Conservation (phyloP, 2,888 invertebrate species). For the Hemithea aestivaria region DNA sequence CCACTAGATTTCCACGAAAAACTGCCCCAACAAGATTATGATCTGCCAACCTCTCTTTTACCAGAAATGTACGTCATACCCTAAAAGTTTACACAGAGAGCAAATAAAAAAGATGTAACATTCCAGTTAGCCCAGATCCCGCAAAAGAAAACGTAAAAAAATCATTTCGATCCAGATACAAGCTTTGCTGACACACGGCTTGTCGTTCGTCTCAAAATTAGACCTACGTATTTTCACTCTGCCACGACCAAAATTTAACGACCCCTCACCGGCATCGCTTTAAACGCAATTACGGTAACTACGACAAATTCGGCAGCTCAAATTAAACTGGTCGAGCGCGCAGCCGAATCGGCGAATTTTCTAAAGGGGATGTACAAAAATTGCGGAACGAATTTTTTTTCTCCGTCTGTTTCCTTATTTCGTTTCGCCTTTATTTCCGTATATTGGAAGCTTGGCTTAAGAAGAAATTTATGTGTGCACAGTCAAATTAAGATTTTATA, state of each 20-base stretch:
- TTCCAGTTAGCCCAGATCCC: conserved; percentile 11
- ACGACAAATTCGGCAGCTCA: conserved; percentile 38
- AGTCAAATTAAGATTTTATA: conserved; percentile 34
- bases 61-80: neutral
- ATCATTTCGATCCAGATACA: conserved; percentile 37
- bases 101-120: conserved; percentile 17
- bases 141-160: conserved; percentile 26
- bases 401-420: conserved; percentile 63
- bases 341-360: conserved; percentile 54
- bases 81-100: neutral
- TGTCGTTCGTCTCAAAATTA: conserved; percentile 45
- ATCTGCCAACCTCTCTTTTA: no score
- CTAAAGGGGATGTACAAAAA: conserved; percentile 52
- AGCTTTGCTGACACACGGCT: conserved; percentile 43
- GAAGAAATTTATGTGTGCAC: conserved; percentile 61
- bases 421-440: conserved; percentile 57
- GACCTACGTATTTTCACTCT: conserved; percentile 64
- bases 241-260: conserved; percentile 40
- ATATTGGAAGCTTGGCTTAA: conserved; percentile 62
- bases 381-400: conserved; percentile 55
- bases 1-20: no score
- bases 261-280: conserved; percentile 27
- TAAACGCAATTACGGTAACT: conserved; percentile 18
- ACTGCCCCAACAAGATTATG: no score
- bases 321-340: conserved; percentile 38